Percentiles rank a stretch among this genome's conserved stretches.
phyloP scores from a whole-genome alignment of 2,113 vertebrate species.

The Peromyscus californicus region DNA sequence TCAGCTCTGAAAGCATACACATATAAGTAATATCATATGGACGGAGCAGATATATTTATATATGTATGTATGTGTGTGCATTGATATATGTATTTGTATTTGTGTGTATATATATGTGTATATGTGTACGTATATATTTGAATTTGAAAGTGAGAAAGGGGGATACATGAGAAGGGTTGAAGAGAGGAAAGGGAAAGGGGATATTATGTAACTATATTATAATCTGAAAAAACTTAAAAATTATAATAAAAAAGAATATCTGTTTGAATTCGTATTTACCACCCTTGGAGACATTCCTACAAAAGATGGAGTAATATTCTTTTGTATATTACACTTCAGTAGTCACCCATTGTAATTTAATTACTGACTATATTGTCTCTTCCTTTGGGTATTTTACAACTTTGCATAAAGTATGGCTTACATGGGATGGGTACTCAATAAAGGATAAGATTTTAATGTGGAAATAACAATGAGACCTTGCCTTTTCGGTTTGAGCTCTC shows the following conservation, averaged over 20 bases:
- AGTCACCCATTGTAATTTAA: neutral
- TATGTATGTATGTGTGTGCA: neutral
- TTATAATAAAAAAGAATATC: too few species aligned
- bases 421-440: neutral
- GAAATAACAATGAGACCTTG: slow-evolving; percentile 38
- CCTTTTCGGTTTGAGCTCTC: slow-evolving; percentile 16
- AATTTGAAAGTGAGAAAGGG: neutral
- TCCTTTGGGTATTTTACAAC: neutral
- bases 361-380: neutral
- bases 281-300: neutral
- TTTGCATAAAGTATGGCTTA: neutral
- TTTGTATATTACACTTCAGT: neutral
- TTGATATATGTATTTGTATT: neutral
- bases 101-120: neutral
- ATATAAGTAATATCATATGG: neutral
- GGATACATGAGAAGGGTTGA: neutral
- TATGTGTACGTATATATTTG: neutral
- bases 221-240: neutral
- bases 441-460: slow-evolving; percentile 33
- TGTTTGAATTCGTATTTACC: neutral
- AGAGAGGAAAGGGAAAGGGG: neutral
- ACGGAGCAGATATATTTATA: neutral
- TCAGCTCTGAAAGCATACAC: neutral
- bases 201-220: neutral
- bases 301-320: neutral